phyloP scores from a whole-genome alignment of 1,140 invertebrate genomes.

The Drosophila baimaii region DNA sequence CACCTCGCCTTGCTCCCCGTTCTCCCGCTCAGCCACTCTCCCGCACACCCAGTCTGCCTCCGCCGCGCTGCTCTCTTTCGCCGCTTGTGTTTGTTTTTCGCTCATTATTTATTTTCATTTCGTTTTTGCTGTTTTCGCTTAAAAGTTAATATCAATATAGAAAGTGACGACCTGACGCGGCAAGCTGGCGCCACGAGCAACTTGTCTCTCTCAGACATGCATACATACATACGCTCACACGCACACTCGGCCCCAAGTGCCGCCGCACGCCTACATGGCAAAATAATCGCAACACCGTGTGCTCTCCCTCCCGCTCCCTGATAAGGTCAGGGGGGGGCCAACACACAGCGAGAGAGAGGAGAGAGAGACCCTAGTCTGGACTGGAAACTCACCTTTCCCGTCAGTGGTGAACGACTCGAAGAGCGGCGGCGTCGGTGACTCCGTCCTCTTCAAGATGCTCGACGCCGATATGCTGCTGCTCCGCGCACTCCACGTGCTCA shows the following conservation, averaged over 20 bases:
- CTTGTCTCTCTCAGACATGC: slow-evolving; percentile 40
- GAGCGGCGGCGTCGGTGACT: slow-evolving; percentile 46
- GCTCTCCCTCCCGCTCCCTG: background rate
- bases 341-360: too few species aligned
- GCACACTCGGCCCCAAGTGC: slow-evolving; percentile 6
- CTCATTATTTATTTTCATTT: slow-evolving; percentile 82
- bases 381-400: slow-evolving; percentile 88
- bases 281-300: slow-evolving; percentile 26
- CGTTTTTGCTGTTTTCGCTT: slow-evolving; percentile 82
- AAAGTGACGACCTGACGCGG: slow-evolving; percentile 82
- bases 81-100: slow-evolving; percentile 78
- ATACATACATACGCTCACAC: slow-evolving; percentile 18
- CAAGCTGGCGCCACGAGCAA: slow-evolving; percentile 76
- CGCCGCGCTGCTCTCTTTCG: slow-evolving; percentile 19
- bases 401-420: slow-evolving; percentile 89
- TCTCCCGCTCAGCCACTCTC: slow-evolving; percentile 4
- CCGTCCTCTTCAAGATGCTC: slow-evolving; percentile 57
- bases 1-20: slow-evolving; percentile 37
- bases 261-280: slow-evolving; percentile 27
- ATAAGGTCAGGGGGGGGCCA: slow-evolving; percentile 2
- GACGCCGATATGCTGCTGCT: slow-evolving; percentile 58
- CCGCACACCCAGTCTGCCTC: slow-evolving; percentile 6
- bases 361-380: slow-evolving; percentile 1
- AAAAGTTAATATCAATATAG: slow-evolving; percentile 83
- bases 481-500: slow-evolving; percentile 47